Conservation (phyloP, 2,888 invertebrate species). For the Laothoe populi region DNA sequence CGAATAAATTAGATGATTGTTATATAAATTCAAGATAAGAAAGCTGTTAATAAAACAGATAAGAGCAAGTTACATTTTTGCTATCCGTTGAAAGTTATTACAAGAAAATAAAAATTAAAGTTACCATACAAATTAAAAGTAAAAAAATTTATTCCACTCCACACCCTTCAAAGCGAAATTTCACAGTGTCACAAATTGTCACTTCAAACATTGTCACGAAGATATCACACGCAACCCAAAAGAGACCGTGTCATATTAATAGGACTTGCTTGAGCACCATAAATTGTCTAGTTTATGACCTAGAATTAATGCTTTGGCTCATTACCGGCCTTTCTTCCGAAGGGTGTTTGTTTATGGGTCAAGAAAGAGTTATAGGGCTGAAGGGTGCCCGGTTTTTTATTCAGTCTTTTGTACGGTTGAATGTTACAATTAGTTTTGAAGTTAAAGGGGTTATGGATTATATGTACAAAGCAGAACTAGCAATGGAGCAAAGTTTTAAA, state of each 20-base stretch:
- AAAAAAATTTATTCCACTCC: slow-evolving; percentile 25
- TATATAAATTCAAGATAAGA: no score
- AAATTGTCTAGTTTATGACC: slow-evolving; percentile 80
- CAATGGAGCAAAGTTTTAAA: background rate
- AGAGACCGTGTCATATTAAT: slow-evolving; percentile 79
- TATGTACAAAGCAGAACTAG: background rate
- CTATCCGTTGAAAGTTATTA: no score
- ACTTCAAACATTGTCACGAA: slow-evolving; percentile 71
- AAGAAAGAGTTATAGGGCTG: slow-evolving; percentile 74
- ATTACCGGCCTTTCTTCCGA: slow-evolving; percentile 78
- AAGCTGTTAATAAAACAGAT: no score
- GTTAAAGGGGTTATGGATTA: background rate
- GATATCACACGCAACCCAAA: slow-evolving; percentile 57
- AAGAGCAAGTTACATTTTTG: no score
- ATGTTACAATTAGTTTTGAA: slow-evolving; percentile 27
- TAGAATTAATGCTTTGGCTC: slow-evolving; percentile 80
- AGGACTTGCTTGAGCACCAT: slow-evolving; percentile 69
- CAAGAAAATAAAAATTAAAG: no score
- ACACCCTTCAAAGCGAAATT: slow-evolving; percentile 42
- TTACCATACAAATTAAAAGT: no score
- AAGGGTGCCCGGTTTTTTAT: slow-evolving; percentile 44
- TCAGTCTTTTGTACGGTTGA: slow-evolving; percentile 20
- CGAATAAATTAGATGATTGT: no score
- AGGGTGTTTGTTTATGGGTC: slow-evolving; percentile 79
- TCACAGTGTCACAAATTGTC: slow-evolving; percentile 18